phyloP scores from a whole-genome alignment of 2,797 vertebrate species.

The Schizopygopsis malacanthus region DNA sequence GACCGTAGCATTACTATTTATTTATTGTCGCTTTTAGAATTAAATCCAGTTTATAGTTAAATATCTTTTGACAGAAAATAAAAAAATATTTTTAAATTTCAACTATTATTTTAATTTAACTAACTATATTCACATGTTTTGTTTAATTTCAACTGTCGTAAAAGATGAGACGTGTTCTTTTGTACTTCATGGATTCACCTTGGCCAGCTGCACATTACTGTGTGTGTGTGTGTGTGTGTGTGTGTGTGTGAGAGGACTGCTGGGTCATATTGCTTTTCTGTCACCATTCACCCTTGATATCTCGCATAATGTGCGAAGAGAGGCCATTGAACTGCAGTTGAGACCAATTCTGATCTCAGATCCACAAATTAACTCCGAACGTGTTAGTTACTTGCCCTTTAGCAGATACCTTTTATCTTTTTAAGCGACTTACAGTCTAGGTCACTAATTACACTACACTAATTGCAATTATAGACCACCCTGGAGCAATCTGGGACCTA shows the following conservation, averaged over 20 bases:
- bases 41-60: too few species aligned
- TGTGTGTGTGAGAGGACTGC: background rate
- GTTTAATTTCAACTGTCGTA: background rate
- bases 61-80: background rate
- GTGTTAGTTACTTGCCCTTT: constrained; percentile 11
- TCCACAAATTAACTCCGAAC: background rate
- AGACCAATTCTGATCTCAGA: background rate
- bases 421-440: background rate
- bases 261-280: constrained; percentile 37
- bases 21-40: background rate
- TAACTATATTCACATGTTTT: too few species aligned
- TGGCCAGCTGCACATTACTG: background rate
- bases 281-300: constrained; percentile 23
- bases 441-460: background rate
- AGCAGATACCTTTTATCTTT: constrained; percentile 9
- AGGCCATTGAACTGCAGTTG: constrained; percentile 1
- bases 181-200: background rate
- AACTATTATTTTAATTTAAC: too few species aligned
- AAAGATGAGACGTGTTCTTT: background rate
- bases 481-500: background rate
- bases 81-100: background rate
- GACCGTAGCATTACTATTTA: background rate
- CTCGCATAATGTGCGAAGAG: background rate
- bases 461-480: constrained; percentile 11
- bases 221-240: background rate